Evolutionary conservation across 2,888 invertebrate genomes (phyloP).

Genomic region (Apamea epomidion): DNA sequence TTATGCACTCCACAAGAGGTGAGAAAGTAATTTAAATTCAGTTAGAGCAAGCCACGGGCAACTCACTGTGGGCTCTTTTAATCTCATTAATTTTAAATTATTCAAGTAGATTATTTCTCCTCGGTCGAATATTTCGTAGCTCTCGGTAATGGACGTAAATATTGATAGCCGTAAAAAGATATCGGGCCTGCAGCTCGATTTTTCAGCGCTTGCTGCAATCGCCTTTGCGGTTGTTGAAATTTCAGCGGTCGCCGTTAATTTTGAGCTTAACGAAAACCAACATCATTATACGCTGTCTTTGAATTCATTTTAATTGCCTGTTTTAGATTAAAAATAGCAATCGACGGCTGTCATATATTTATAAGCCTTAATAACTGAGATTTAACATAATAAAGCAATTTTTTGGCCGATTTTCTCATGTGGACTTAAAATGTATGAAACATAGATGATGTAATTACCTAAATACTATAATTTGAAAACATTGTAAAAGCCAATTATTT

Average conservation of each 20-base stretch:
- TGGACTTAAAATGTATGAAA: neutral
- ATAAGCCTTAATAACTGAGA: neutral
- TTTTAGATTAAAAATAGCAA: neutral
- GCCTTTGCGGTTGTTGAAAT: slow-evolving; percentile 20
- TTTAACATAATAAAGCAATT: neutral
- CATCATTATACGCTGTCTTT: neutral
- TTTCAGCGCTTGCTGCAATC: slow-evolving; percentile 29
- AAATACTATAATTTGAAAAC: too few relatives aligned
- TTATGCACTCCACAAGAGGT: slow-evolving; percentile 88
- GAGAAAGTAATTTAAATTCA: slow-evolving; percentile 88
- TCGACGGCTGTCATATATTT: neutral
- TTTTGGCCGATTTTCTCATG: neutral
- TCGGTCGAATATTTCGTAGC: slow-evolving; percentile 78
- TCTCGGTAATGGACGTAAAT: slow-evolving; percentile 56
- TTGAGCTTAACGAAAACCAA: slow-evolving; percentile 31
- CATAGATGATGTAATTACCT: too few relatives aligned
- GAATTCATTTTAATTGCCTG: neutral
- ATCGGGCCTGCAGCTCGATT: slow-evolving; percentile 25
- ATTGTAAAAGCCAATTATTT: too few relatives aligned
- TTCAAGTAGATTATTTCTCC: slow-evolving; percentile 86
- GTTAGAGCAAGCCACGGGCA: slow-evolving; percentile 79
- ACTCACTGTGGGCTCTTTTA: slow-evolving; percentile 82
- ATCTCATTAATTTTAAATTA: slow-evolving; percentile 90
- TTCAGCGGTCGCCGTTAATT: neutral
- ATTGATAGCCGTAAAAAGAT: slow-evolving; percentile 61